Conservation (phyloP, 2,797 vertebrate species). For the Argentina silus region DNA sequence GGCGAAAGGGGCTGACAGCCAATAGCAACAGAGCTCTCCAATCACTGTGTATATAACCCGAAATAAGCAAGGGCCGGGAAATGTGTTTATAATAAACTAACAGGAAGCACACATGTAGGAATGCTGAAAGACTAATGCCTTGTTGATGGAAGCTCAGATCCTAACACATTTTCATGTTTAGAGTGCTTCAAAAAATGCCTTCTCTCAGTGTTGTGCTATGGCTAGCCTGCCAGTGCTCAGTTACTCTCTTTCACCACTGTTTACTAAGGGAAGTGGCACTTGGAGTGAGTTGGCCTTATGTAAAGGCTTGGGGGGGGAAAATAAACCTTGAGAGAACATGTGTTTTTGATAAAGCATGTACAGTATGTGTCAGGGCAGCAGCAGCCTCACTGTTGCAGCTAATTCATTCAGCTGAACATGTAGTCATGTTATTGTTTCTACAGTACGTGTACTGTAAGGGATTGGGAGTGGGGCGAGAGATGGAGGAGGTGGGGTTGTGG, state of each 20-base stretch:
- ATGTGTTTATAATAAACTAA: slow-evolving; percentile 46
- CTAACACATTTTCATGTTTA: slow-evolving; percentile 18
- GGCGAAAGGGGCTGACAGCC: slow-evolving; percentile 26
- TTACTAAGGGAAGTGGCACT: slow-evolving; percentile 40
- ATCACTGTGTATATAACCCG: slow-evolving; percentile 27
- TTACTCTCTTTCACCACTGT: slow-evolving; percentile 37
- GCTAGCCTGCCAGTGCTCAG: slow-evolving; percentile 16
- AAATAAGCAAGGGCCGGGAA: slow-evolving; percentile 26
- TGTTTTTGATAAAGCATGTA: slow-evolving; percentile 50
- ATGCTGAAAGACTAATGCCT: slow-evolving; percentile 24
- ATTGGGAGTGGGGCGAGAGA: background rate
- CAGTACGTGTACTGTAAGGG: background rate
- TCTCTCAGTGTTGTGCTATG: slow-evolving; percentile 24
- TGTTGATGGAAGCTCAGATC: slow-evolving; percentile 15
- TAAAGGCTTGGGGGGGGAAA: slow-evolving; percentile 11
- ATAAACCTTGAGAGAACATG: slow-evolving; percentile 20
- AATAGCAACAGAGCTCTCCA: slow-evolving; percentile 26
- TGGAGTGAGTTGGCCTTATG: slow-evolving; percentile 23
- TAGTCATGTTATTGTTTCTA: slow-evolving; percentile 33
- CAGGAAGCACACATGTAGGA: slow-evolving; percentile 33
- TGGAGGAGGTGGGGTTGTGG: background rate
- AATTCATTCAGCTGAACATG: slow-evolving; percentile 30
- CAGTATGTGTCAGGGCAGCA: slow-evolving; percentile 28
- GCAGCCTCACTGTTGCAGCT: slow-evolving; percentile 22
- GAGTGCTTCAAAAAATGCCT: slow-evolving; percentile 6